Evolutionary conservation across 2,888 invertebrate genomes (phyloP), one percentile per base, ranked within the genome.

Genomic region (Peribatodes rhomboidaria): DNA sequence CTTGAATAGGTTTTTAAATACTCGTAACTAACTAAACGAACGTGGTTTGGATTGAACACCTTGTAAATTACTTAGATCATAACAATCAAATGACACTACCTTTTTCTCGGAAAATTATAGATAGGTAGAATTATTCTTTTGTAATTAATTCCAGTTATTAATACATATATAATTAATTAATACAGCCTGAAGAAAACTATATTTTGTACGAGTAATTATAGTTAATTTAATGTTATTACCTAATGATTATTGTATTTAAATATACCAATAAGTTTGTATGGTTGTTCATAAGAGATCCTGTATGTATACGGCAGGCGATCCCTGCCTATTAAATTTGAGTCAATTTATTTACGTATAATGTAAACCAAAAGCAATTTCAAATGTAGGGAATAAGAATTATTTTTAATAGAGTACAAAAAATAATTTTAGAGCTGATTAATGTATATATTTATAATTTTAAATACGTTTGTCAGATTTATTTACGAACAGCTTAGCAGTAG

Each of bases 161-260:
- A n/a, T n/a, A n/a, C n/a, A n/a, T n/a, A n/a, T n/a, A n/a, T n/a
- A n/a, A n/a, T n/a, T n/a, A n/a, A n/a, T n/a, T 57, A 65, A 74
- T 75, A 68, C 69, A 47, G 41, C 42, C 85, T 85, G 83, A 85
- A 77, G 81, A 79, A 81, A 81, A 82, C 75, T 86, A 87, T 88
- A 86, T 88, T 88, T 88, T 88, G 80, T 88, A 88, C 85, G 78
- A 80, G 72, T 87, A 86, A 86, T 84, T 84, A 82, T 85, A 88
- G 74, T 85, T 88, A 86, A 85, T 86, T 88, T 86, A 84, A 85
- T 79, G 74, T 77, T 77, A 68, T 77, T 71, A 80, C 80, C 77
- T 79, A 85, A 82, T 78, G 31, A 55, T 83, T 80, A 80, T 81
- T 80, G 75, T 79, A 84, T 78, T 83, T 81, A 80, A 80, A 72